phyloP scores from a whole-genome alignment of 2,888 invertebrate species.

The Drosophila koepferae region DNA sequence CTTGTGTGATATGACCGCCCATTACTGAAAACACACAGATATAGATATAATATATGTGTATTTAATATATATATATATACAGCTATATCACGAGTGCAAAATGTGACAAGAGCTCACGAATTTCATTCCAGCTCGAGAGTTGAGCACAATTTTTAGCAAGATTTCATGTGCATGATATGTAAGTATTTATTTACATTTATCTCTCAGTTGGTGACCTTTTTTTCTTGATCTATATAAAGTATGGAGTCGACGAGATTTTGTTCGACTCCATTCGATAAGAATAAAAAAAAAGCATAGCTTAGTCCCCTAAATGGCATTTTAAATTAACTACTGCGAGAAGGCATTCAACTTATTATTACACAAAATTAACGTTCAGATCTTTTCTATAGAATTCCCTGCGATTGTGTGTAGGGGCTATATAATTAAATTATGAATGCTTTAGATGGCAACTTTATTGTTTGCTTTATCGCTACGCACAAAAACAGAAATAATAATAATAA shows the following conservation, averaged over 20 bases:
- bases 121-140: constrained; percentile 18
- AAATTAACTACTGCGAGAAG: constrained; percentile 50
- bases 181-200: constrained; percentile 17
- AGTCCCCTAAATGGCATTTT: constrained; percentile 45
- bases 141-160: constrained; percentile 13
- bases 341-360: constrained; percentile 65
- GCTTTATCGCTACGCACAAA: constrained; percentile 58
- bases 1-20: constrained; percentile 32
- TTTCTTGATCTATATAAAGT: neutral
- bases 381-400: constrained; percentile 66
- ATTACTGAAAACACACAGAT: constrained; percentile 4
- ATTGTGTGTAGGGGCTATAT: constrained; percentile 50
- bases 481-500: constrained; percentile 19
- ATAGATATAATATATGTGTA: neutral
- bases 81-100: constrained; percentile 28
- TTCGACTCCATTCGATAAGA: constrained; percentile 28
- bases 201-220: constrained; percentile 2
- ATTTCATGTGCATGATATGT: constrained; percentile 19
- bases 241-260: constrained; percentile 12
- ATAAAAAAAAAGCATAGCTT: neutral
- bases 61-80: neutral
- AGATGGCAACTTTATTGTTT: constrained; percentile 71
- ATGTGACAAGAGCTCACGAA: constrained; percentile 31
- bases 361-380: constrained; percentile 58
- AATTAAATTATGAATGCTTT: constrained; percentile 78